These are phyloP conservation scores for Vulpes vulpes DNA, from an alignment of 2,113 vertebrate species.

Conservation along the genomic window DNA sequence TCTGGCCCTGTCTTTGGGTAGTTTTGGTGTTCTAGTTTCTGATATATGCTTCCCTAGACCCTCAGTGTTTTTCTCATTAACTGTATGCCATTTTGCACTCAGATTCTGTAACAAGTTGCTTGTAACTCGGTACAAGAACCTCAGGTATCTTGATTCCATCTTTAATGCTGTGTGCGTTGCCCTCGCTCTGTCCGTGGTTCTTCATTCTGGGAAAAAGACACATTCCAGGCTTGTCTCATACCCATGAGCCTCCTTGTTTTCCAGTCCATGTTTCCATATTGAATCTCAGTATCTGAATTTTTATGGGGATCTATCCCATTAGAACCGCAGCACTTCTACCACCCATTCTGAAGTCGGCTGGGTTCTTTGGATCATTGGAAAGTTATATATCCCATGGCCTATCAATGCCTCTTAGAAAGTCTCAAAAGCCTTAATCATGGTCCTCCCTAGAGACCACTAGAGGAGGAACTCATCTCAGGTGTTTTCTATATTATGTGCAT, in stretches of 20 bases:
- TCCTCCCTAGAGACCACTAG: not conserved
- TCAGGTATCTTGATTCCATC: not conserved
- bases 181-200: accelerated
- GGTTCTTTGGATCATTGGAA: not conserved
- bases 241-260: not conserved
- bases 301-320: not conserved
- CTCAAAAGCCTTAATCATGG: not conserved
- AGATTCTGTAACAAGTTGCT: not conserved
- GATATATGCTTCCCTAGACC: not conserved
- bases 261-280: not conserved
- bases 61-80: not conserved
- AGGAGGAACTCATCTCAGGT: not conserved
- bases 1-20: not conserved
- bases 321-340: not conserved
- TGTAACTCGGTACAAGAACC: not conserved
- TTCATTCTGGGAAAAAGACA: not conserved
- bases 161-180: not conserved
- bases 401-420: slow-evolving; percentile 1
- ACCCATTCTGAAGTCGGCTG: not conserved
- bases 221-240: not conserved
- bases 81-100: not conserved
- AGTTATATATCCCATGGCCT: not conserved
- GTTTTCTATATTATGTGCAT: slow-evolving; percentile 40
- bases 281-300: not conserved
- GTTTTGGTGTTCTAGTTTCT: not conserved